phyloP scores from a whole-genome alignment of 1,140 invertebrate genomes.

The Cheumatopsyche charites region DNA sequence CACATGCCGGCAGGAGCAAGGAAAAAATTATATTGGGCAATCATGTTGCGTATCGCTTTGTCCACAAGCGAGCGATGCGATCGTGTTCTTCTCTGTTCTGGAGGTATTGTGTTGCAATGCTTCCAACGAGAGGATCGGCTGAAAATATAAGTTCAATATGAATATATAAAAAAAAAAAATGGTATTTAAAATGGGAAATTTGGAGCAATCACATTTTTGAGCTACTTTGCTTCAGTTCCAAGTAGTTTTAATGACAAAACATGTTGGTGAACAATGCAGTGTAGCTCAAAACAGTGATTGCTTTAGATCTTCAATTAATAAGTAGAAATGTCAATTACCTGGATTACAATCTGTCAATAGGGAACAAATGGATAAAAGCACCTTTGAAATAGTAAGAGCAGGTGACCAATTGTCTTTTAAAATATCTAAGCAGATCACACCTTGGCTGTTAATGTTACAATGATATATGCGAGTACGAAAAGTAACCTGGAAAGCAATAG shows the following conservation, averaged over 20 bases:
- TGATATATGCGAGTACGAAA: conserved; percentile 96
- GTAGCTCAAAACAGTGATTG: too few relatives aligned
- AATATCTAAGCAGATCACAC: conserved; percentile 94
- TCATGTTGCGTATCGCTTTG: conserved; percentile 96
- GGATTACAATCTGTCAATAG: conserved; percentile 96
- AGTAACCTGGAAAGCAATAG: conserved; percentile 74
- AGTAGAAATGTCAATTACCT: conserved; percentile 65
- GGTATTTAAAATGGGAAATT: not conserved
- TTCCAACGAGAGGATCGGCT: conserved; percentile 96
- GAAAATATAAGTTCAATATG: conserved; percentile 51
- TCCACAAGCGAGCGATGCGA: conserved; percentile 96
- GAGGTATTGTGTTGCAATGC: conserved; percentile 97
- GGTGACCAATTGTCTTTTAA: conserved; percentile 97
- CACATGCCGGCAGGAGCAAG: conserved; percentile 25
- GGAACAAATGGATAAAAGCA: conserved; percentile 93
- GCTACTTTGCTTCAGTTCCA: too few relatives aligned
- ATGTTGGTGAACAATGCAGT: too few relatives aligned
- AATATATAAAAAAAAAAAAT: conserved; percentile 28
- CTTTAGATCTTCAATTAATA: too few relatives aligned
- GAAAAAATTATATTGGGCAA: conserved; percentile 50
- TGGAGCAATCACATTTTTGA: too few relatives aligned
- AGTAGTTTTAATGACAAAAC: too few relatives aligned
- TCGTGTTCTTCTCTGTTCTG: conserved; percentile 98
- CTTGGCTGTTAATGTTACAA: conserved; percentile 97
- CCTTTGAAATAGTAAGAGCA: conserved; percentile 93